A percentile compares a stretch with the other conserved stretches of the same genome.
Conservation (phyloP, 2,113 vertebrate genomes). For the Oncorhynchus gorbuscha region DNA sequence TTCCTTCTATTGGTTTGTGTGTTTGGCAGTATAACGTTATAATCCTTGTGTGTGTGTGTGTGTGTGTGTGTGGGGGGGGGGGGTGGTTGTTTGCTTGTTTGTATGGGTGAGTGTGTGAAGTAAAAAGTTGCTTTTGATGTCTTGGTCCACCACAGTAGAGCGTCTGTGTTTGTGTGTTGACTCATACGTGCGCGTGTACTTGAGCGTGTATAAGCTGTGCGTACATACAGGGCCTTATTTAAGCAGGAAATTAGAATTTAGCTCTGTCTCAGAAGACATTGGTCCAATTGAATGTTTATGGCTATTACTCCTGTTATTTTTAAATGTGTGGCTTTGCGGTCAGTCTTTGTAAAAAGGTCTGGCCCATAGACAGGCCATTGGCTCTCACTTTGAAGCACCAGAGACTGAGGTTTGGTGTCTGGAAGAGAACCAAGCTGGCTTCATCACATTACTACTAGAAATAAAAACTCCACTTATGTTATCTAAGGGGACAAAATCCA, state of each 20-base stretch:
- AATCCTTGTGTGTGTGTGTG: constrained; percentile 23
- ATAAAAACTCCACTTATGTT: constrained; percentile 32
- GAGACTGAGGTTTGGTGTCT: constrained; percentile 49
- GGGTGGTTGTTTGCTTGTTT: neutral
- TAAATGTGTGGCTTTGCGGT: constrained; percentile 48
- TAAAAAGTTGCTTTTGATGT: constrained; percentile 18
- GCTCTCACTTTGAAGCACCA: constrained; percentile 52
- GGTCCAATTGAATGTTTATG: constrained; percentile 31
- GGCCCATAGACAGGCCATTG: constrained; percentile 51
- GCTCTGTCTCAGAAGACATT: neutral
- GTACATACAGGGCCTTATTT: neutral
- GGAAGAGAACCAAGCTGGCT: constrained; percentile 32
- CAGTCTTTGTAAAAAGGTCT: constrained; percentile 49
- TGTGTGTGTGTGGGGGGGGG: neutral
- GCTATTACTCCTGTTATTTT: constrained; percentile 60
- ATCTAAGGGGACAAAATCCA: constrained; percentile 16
- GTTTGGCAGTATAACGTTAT: constrained; percentile 27
- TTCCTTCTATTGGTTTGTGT: constrained; percentile 19
- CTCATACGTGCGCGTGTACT: no score
- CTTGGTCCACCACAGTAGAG: constrained; percentile 3
- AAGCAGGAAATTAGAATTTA: neutral
- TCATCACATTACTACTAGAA: constrained; percentile 48
- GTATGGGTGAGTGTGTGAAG: neutral
- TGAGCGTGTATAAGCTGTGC: no score
- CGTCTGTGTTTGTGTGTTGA: neutral